Conservation (phyloP, 2,113 vertebrate genomes). For the Tonatia bakeri region DNA sequence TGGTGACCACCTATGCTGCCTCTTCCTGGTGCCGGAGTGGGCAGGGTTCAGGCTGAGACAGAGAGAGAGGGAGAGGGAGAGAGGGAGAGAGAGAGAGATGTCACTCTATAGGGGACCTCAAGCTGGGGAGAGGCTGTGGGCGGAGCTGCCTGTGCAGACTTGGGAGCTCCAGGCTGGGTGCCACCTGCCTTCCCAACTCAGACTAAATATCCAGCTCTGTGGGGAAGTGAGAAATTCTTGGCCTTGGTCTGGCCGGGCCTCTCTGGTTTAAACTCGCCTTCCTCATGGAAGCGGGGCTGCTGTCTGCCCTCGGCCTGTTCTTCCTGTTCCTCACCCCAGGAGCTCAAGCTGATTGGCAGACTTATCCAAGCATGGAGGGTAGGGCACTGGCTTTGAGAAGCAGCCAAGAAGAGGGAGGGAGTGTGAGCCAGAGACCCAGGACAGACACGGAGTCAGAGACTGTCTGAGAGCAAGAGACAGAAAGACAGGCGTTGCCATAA, state of each 20-base stretch:
- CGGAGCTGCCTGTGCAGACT: neutral
- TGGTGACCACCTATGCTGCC: neutral
- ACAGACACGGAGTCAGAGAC: slow-evolving; percentile 42
- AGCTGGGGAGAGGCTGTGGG: neutral
- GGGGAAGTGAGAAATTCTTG: slow-evolving; percentile 74
- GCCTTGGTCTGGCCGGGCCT: slow-evolving; percentile 48
- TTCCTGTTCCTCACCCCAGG: slow-evolving; percentile 63
- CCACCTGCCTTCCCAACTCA: slow-evolving; percentile 66
- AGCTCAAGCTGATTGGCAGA: slow-evolving; percentile 53
- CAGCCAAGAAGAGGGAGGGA: slow-evolving; percentile 26
- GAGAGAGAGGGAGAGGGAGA: too few species aligned
- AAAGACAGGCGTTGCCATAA: neutral
- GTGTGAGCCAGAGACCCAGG: neutral
- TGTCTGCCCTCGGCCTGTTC: slow-evolving; percentile 59
- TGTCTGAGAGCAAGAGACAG: slow-evolving; percentile 34
- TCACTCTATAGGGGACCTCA: neutral
- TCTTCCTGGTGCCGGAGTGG: neutral
- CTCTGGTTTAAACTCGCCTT: slow-evolving; percentile 56
- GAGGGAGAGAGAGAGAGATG: neutral
- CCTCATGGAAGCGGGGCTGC: slow-evolving; percentile 50
- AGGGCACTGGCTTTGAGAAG: slow-evolving; percentile 60
- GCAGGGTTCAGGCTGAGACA: neutral
- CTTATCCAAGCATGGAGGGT: slow-evolving; percentile 52
- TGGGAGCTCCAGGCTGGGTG: slow-evolving; percentile 59
- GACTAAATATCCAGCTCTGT: slow-evolving; percentile 72